phyloP scores from a whole-genome alignment of 2,797 vertebrate genomes.

The Lophius americanus region DNA sequence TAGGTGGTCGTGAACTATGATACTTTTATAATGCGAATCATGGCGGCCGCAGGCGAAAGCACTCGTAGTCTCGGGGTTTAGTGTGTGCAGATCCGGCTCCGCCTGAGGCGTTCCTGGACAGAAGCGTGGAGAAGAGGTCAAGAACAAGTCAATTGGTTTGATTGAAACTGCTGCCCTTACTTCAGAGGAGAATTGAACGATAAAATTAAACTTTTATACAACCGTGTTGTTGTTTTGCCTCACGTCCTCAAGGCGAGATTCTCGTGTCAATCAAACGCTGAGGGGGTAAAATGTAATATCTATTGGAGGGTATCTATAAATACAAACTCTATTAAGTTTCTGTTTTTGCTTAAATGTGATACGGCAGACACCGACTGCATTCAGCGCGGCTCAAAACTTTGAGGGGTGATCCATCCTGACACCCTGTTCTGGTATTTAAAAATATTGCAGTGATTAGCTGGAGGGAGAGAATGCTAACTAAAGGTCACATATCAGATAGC shows the following conservation, averaged over 20 bases:
- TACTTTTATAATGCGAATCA: conserved; percentile 73
- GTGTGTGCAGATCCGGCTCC: conserved; percentile 33
- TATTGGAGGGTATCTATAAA: conserved; percentile 23
- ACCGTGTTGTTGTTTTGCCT: conserved; percentile 18
- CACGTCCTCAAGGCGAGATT: conserved; percentile 19
- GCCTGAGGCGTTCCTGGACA: conserved; percentile 46
- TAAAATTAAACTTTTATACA: conserved; percentile 47
- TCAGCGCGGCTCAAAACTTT: conserved; percentile 16
- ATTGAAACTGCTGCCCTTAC: conserved; percentile 60
- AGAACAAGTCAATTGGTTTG: conserved; percentile 67
- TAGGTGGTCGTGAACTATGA: conserved; percentile 70
- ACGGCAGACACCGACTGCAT: conserved; percentile 39
- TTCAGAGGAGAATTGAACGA: conserved; percentile 45
- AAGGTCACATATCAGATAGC: conserved; percentile 51
- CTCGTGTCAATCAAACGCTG: conserved; percentile 28
- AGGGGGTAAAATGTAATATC: conserved; percentile 30
- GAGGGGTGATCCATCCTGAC: conserved; percentile 44
- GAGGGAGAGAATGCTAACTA: conserved; percentile 38
- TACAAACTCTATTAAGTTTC: conserved; percentile 18
- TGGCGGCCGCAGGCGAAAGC: conserved; percentile 48
- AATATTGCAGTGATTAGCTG: conserved; percentile 48
- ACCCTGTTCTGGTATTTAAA: conserved; percentile 39
- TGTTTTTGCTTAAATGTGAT: conserved; percentile 30
- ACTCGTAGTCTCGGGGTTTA: conserved; percentile 45
- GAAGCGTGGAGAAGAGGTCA: conserved; percentile 59